phyloP scores from a whole-genome alignment of 2,797 vertebrate genomes.

The Lycodopsis pacificus region DNA sequence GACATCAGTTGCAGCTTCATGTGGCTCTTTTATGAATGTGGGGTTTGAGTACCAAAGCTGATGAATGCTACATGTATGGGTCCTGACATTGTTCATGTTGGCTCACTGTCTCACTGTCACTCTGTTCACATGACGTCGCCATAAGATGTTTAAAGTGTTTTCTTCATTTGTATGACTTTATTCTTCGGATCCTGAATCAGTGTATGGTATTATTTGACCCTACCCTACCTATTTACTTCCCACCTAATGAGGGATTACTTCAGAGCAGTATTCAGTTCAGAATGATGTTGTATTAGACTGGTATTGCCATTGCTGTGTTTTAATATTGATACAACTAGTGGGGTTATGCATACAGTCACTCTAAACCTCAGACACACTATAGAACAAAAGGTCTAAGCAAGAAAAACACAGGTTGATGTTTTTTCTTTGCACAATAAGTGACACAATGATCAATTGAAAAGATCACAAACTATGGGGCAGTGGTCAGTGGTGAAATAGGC shows the following conservation, averaged over 20 bases:
- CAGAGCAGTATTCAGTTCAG: neutral
- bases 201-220: neutral
- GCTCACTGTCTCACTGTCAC: neutral
- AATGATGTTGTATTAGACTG: neutral
- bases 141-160: neutral
- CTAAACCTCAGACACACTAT: neutral
- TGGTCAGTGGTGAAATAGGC: slow-evolving; percentile 53
- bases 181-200: neutral
- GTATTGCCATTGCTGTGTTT: neutral
- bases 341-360: neutral
- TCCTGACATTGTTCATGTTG: neutral
- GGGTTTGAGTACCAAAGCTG: neutral
- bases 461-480: slow-evolving; percentile 21
- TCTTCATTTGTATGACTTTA: neutral
- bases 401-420: neutral
- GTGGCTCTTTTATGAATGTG: neutral
- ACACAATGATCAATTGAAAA: neutral
- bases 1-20: neutral
- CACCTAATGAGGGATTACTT: neutral
- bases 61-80: neutral
- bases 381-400: neutral
- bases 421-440: neutral
- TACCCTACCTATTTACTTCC: neutral
- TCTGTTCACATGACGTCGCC: neutral
- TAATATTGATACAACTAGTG: too few species aligned